Conservation (phyloP, 2,797 vertebrate genomes). For the Paramormyrops hopkinsi region DNA sequence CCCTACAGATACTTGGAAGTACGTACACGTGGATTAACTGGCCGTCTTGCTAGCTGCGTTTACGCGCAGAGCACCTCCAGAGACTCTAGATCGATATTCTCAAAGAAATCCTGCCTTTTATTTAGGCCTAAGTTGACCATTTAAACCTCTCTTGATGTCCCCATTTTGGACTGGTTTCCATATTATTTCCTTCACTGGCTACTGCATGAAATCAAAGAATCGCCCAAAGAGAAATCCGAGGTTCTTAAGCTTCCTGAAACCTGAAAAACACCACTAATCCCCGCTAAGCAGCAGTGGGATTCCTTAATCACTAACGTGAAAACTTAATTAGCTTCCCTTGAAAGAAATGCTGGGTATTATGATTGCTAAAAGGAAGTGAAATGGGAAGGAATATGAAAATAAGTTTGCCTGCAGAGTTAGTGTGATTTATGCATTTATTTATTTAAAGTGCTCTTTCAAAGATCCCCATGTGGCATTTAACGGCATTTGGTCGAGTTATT, state of each 20-base stretch:
- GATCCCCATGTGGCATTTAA: slow-evolving; percentile 11
- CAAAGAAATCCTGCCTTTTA: not conserved
- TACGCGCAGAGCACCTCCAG: not conserved
- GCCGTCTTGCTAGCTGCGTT: not conserved
- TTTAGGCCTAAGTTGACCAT: not conserved
- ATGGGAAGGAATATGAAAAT: slow-evolving; percentile 6
- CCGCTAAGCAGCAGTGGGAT: slow-evolving; percentile 19
- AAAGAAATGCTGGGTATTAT: slow-evolving; percentile 7
- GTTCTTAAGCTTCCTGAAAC: slow-evolving; percentile 21
- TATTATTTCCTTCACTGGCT: not conserved
- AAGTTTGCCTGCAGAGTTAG: not conserved
- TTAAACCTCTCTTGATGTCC: slow-evolving; percentile 1
- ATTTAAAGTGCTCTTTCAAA: slow-evolving; percentile 31
- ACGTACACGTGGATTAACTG: not conserved
- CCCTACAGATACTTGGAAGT: not conserved
- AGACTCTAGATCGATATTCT: not conserved
- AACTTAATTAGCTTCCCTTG: slow-evolving; percentile 23
- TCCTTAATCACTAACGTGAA: slow-evolving; percentile 40
- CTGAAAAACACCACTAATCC: slow-evolving; percentile 25
- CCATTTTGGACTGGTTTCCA: not conserved
- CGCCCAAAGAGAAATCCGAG: not conserved
- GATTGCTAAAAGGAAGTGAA: slow-evolving; percentile 26
- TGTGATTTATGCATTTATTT: not conserved
- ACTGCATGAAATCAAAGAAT: not conserved
- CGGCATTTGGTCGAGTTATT: slow-evolving; percentile 5